A percentile compares a stretch with the other conserved stretches of the same genome.
These are phyloP conservation scores for Ameiurus melas DNA, from an alignment of 2,113 vertebrate species.

Conservation along the genomic window DNA sequence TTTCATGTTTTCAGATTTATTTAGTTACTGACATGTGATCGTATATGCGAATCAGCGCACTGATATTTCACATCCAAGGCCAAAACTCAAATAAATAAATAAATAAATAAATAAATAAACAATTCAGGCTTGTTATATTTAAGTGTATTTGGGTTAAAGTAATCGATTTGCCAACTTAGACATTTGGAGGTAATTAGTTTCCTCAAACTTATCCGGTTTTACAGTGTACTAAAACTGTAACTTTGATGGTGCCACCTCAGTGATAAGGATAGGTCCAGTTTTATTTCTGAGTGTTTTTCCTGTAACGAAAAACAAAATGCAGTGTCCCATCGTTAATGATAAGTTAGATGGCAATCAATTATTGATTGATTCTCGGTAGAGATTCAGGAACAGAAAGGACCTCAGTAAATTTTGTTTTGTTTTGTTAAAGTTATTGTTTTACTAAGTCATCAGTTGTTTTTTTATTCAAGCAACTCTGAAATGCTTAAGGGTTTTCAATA, in stretches of 20 bases:
- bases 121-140: too few relatives aligned
- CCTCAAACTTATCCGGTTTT: background rate
- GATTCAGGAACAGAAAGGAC: background rate
- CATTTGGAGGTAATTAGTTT: too few relatives aligned
- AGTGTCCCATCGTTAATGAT: background rate
- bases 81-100: too few relatives aligned
- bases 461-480: background rate
- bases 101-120: too few relatives aligned
- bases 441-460: background rate
- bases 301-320: background rate
- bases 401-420: background rate
- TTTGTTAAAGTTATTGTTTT: background rate
- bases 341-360: background rate
- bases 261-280: background rate
- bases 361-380: background rate
- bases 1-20: too few relatives aligned
- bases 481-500: background rate
- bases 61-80: too few relatives aligned
- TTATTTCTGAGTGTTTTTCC: background rate
- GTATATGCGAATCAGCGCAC: too few relatives aligned
- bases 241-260: background rate
- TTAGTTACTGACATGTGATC: too few relatives aligned
- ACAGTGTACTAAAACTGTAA: background rate
- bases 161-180: too few relatives aligned
- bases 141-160: too few relatives aligned